Evolutionary conservation across 2,797 vertebrate species (phyloP).

Genomic region (Pseudomugil tenellus): DNA sequence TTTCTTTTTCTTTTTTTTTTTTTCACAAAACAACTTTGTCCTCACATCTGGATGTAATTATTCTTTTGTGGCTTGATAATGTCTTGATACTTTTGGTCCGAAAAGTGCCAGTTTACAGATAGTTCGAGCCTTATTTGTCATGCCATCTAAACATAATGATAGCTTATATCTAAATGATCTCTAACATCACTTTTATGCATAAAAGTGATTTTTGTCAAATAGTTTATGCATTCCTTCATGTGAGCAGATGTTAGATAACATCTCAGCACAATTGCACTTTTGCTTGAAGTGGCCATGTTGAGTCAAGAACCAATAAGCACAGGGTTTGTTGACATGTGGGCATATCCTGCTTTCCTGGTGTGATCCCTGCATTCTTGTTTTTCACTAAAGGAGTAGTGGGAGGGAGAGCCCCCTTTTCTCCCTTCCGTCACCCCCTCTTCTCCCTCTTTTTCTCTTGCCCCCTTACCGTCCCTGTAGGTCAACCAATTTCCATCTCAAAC

Average conservation of each 20-base stretch:
- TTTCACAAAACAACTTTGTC: slow-evolving; percentile 57
- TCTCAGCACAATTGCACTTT: slow-evolving; percentile 37
- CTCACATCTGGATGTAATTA: slow-evolving; percentile 86
- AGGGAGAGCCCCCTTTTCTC: slow-evolving; percentile 52
- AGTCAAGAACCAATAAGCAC: slow-evolving; percentile 47
- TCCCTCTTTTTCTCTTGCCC: slow-evolving; percentile 66
- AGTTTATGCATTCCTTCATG: slow-evolving; percentile 18
- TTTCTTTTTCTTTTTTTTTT: slow-evolving; percentile 20
- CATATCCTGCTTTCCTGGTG: slow-evolving; percentile 75
- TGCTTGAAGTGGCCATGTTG: slow-evolving; percentile 61
- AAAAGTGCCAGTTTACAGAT: slow-evolving; percentile 50
- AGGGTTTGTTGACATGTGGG: slow-evolving; percentile 70
- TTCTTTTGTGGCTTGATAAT: slow-evolving; percentile 68
- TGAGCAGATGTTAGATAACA: slow-evolving; percentile 52
- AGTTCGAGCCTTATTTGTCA: slow-evolving; percentile 36
- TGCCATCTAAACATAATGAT: slow-evolving; percentile 27
- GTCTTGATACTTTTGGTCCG: slow-evolving; percentile 42
- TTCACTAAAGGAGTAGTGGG: slow-evolving; percentile 62
- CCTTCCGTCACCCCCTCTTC: slow-evolving; percentile 53
- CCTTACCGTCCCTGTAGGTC: slow-evolving; percentile 81
- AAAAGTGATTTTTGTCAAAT: slow-evolving; percentile 20
- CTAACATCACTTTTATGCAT: too few species aligned
- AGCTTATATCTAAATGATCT: slow-evolving; percentile 1
- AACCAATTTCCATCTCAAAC: slow-evolving; percentile 87
- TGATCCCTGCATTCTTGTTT: slow-evolving; percentile 69